Evolutionary conservation across 2,113 vertebrate genomes (phyloP).

Genomic region (Anser cygnoides): DNA sequence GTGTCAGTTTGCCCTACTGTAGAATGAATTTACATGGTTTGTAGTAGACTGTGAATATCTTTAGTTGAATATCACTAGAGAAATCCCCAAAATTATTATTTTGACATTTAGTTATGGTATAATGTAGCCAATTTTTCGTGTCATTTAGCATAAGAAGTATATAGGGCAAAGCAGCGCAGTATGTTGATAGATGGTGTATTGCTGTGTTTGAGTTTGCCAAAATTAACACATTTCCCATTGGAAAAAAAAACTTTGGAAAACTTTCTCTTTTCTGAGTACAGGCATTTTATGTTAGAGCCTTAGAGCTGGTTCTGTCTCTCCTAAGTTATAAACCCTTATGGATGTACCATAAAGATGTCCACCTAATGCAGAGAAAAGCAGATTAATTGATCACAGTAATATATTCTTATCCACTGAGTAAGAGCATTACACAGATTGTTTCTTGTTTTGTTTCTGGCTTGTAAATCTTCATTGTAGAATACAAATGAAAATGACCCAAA

Average conservation of each 20-base stretch:
- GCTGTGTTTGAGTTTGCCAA: not conserved
- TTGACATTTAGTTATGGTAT: not conserved
- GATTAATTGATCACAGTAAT: slow-evolving; percentile 70
- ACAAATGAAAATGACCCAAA: slow-evolving; percentile 48
- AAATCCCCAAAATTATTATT: not conserved
- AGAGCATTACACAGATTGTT: slow-evolving; percentile 19
- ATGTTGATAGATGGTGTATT: not conserved
- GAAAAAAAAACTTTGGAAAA: slow-evolving; percentile 34
- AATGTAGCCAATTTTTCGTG: not conserved
- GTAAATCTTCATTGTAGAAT: slow-evolving; percentile 70
- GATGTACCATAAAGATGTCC: slow-evolving; percentile 62
- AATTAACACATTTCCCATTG: slow-evolving; percentile 10
- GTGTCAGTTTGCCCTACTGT: not conserved
- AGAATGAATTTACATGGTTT: not conserved
- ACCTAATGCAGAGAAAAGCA: slow-evolving; percentile 56
- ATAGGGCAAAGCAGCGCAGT: not conserved
- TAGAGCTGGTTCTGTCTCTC: slow-evolving; percentile 48
- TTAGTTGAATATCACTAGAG: not conserved
- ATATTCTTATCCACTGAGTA: slow-evolving; percentile 51
- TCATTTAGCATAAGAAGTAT: not conserved
- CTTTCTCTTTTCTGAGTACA: slow-evolving; percentile 37
- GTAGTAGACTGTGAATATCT: not conserved
- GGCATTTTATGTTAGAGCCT: slow-evolving; percentile 52
- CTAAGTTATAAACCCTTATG: slow-evolving; percentile 67
- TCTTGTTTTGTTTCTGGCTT: slow-evolving; percentile 48